Evolutionary conservation across 2,797 vertebrate species (phyloP).

Genomic region (Sarcophilus harrisii): DNA sequence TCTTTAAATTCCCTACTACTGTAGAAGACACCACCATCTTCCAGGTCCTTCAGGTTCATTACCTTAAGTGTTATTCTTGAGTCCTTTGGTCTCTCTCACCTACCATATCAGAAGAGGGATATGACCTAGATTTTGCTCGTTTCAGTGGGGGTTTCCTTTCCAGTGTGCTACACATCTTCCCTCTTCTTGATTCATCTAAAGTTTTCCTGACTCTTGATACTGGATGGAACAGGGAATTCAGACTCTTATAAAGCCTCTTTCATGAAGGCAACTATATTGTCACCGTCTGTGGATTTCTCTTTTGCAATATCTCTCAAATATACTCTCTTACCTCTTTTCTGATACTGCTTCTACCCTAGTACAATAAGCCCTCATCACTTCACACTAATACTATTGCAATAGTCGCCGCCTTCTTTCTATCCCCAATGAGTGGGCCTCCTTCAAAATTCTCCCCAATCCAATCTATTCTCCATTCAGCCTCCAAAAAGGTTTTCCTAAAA

Average conservation of each 20-base stretch:
- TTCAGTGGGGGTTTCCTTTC: too few relatives aligned
- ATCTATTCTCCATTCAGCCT: background rate
- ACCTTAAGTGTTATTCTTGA: background rate
- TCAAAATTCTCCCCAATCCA: background rate
- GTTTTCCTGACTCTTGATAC: too few relatives aligned
- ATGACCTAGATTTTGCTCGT: too few relatives aligned
- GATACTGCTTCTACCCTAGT: background rate
- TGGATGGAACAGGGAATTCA: too few relatives aligned
- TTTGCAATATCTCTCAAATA: background rate
- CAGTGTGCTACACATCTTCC: too few relatives aligned
- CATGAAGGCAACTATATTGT: too few relatives aligned
- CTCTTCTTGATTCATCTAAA: too few relatives aligned
- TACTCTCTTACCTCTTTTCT: background rate
- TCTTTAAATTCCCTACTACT: background rate
- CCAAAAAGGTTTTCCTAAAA: background rate
- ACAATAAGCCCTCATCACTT: background rate
- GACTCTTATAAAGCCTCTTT: too few relatives aligned
- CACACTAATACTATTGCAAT: too few relatives aligned
- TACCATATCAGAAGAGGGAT: too few relatives aligned
- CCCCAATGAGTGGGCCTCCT: background rate
- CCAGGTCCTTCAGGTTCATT: background rate
- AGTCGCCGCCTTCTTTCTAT: background rate
- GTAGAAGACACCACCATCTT: background rate
- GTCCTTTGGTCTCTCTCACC: background rate
- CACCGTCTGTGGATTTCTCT: background rate